phyloP scores from a whole-genome alignment of 2,797 vertebrate genomes.

The Phalanger gymnotis region DNA sequence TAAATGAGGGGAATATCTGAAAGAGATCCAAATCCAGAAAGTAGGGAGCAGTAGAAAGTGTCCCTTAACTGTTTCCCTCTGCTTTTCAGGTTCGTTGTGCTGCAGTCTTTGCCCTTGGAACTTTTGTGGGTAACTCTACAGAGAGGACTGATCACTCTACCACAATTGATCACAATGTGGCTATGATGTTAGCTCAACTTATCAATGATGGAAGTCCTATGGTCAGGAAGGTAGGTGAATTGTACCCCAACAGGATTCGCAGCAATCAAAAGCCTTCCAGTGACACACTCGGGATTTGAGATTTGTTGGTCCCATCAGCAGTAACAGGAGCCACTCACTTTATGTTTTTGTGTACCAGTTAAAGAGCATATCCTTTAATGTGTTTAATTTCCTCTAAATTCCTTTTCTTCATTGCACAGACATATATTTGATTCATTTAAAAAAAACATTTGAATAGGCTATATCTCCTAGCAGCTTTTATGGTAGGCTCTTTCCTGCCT shows the following conservation, averaged over 20 bases:
- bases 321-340: neutral
- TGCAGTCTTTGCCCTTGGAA: conserved; percentile 95
- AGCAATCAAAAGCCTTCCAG: too few relatives aligned
- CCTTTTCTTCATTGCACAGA: fast-evolving
- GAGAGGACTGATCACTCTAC: conserved; percentile 98
- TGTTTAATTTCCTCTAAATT: neutral
- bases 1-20: neutral
- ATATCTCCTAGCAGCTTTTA: neutral
- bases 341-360: fast-evolving
- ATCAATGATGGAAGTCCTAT: conserved; percentile 97
- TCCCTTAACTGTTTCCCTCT: too few relatives aligned
- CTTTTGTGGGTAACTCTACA: conserved; percentile 96
- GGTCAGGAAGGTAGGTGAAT: conserved; percentile 92
- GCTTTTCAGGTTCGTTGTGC: conserved; percentile 92
- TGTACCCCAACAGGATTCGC: neutral
- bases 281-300: fast-evolving
- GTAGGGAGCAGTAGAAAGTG: neutral
- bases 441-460: neutral
- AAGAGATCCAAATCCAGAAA: neutral
- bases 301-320: fast-evolving
- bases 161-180: conserved; percentile 99
- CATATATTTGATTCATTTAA: neutral
- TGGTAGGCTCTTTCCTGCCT: neutral
- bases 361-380: neutral
- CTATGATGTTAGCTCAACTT: conserved; percentile 98